Evolutionary conservation across 2,888 invertebrate genomes (phyloP), one percentile per base, ranked within the genome.

Genomic region (Liposcelis brunnea): DNA sequence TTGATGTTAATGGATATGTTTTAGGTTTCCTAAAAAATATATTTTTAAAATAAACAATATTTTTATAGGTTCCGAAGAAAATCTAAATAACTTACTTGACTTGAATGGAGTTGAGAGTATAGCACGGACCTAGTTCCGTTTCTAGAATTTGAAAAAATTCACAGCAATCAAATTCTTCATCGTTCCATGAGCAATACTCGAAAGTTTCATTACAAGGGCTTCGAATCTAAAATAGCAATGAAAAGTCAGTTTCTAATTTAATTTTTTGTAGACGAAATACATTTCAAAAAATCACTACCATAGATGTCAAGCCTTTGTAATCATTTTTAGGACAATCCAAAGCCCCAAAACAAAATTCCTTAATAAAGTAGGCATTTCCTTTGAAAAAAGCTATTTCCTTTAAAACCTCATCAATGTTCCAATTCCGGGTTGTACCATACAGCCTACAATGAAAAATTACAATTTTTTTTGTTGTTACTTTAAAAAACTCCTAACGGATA

Each of bases 381-480:
- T 74, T 71, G 55, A 75, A 81, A 58, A 71, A 81, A 0, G 73
- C 74, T 33, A 80, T 68, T 56, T 81, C 80, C 54, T 70, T 73
- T 1, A 81, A 62, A 0, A 75, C 71, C 54, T 80, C 80, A 55
- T 81, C 80, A 19, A 81, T 58, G 49, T 80, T 78, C 47, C 74
- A 68, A 50, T 77, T 73, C 51, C 79, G 79, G 2, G 71, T 69
- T 11, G 68, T 65, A 2, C 80, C 73, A 70, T 75, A 80, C 6
- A 77, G 64, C 44, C 80, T 76, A 58, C n/a, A 55, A 48, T 40
- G 31, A 11, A 36, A 58, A 38, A n/a, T n/a, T n/a, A n/a, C n/a
- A n/a, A n/a, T n/a, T n/a, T n/a, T n/a, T n/a, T n/a, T n/a, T n/a
- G n/a, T n/a, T n/a, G n/a, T n/a, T n/a, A n/a, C n/a, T n/a, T n/a